Evolutionary conservation across 2,888 invertebrate genomes (phyloP).

Genomic region (Drosophila acutilabella): DNA sequence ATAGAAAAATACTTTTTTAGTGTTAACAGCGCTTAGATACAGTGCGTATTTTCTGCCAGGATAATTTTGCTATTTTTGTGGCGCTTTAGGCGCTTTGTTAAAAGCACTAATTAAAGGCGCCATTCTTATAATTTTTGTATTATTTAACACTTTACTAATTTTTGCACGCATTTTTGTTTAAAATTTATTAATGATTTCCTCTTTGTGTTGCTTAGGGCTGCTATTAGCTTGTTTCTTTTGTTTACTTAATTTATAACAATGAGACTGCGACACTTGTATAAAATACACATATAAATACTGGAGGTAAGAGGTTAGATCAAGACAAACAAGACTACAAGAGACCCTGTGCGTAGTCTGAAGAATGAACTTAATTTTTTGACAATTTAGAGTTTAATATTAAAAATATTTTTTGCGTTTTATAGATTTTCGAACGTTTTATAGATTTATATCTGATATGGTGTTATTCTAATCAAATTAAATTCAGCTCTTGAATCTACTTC

Average conservation of each 20-base stretch:
- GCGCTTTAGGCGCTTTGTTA: conserved; percentile 23
- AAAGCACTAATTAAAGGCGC: conserved; percentile 37
- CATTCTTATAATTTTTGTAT: conserved; percentile 35
- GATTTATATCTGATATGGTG: too few relatives aligned
- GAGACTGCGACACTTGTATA: conserved; percentile 21
- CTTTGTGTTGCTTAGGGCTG: conserved; percentile 40
- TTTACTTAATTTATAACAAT: conserved; percentile 62
- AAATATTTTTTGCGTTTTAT: too few relatives aligned
- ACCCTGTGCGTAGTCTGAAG: too few relatives aligned
- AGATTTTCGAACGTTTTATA: too few relatives aligned
- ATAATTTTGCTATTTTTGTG: conserved; percentile 31
- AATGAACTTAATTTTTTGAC: too few relatives aligned
- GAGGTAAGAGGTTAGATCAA: too few relatives aligned
- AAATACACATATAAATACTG: background rate
- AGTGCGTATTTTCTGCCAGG: conserved; percentile 19
- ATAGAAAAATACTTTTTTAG: conserved; percentile 4
- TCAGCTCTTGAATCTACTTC: too few relatives aligned
- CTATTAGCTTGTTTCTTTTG: conserved; percentile 64
- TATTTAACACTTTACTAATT: conserved; percentile 10
- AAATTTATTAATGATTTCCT: conserved; percentile 30
- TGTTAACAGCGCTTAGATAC: conserved; percentile 27
- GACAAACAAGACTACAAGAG: too few relatives aligned
- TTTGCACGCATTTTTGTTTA: conserved; percentile 6
- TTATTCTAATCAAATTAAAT: too few relatives aligned
- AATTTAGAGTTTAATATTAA: too few relatives aligned